Percentiles rank a stretch among this genome's conserved stretches.
phyloP scores from a whole-genome alignment of 2,113 vertebrate species.

The Salvator merianae region DNA sequence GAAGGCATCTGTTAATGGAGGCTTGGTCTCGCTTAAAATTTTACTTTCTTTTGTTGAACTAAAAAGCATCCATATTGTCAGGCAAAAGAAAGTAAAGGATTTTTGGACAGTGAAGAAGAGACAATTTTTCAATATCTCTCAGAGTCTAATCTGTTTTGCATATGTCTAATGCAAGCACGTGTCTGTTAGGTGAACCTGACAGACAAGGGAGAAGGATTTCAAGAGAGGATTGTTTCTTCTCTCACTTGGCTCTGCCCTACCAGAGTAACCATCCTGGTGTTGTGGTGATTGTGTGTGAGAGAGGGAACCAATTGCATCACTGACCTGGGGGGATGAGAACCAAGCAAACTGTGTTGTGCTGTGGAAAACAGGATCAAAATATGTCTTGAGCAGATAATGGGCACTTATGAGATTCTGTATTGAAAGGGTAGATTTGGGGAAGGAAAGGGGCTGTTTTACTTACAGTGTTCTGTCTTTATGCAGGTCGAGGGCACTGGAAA shows the following conservation, averaged over 20 bases:
- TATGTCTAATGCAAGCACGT: not conserved
- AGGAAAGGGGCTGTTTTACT: not conserved
- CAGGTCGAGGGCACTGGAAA: conserved; percentile 81
- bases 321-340: not conserved
- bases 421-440: not conserved
- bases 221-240: not conserved
- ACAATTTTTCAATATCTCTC: not conserved
- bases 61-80: not conserved
- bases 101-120: not conserved
- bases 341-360: not conserved
- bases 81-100: not conserved
- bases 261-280: not conserved
- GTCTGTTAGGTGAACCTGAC: not conserved
- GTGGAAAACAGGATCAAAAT: not conserved
- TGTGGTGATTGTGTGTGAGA: not conserved
- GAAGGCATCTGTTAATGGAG: not conserved
- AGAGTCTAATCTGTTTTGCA: not conserved
- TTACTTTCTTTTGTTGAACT: not conserved
- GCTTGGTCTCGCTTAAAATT: not conserved
- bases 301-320: not conserved
- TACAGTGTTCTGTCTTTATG: conserved; percentile 29
- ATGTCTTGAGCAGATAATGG: not conserved
- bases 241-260: not conserved
- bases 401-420: not conserved
- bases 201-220: not conserved